Evolutionary conservation across 2,113 vertebrate species (phyloP).

Genomic region (Misgurnus mizolepis): DNA sequence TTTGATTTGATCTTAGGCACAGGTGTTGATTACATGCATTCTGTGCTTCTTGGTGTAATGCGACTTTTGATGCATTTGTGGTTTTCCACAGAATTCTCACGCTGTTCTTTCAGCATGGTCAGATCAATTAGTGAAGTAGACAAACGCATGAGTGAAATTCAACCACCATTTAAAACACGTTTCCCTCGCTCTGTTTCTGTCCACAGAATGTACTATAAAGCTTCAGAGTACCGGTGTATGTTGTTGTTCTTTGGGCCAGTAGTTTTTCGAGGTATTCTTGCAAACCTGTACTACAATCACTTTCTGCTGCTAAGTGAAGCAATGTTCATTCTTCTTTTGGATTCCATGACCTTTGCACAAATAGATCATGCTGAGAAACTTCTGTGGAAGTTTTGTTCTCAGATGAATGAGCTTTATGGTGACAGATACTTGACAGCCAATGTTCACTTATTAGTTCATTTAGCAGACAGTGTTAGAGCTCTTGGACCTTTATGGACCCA

Average conservation of each 20-base stretch:
- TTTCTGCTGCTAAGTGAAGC: constrained; percentile 39
- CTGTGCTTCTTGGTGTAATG: constrained; percentile 39
- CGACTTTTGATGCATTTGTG: constrained; percentile 17
- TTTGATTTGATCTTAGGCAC: constrained; percentile 21
- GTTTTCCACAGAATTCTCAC: constrained; percentile 39
- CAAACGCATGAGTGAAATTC: constrained; percentile 16
- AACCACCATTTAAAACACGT: not conserved
- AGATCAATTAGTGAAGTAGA: constrained; percentile 28
- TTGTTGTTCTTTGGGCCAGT: constrained; percentile 43
- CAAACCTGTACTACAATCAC: constrained; percentile 41
- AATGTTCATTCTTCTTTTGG: constrained; percentile 7
- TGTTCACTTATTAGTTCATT: not conserved
- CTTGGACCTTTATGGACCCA: constrained; percentile 32
- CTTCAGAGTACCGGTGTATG: constrained; percentile 25
- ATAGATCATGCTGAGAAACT: constrained; percentile 13
- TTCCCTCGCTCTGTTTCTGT: constrained; percentile 30
- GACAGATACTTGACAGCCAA: constrained; percentile 3
- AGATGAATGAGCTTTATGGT: constrained; percentile 4
- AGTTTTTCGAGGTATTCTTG: constrained; percentile 46
- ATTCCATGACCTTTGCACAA: not conserved
- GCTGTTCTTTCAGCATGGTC: constrained; percentile 26
- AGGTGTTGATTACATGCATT: not conserved
- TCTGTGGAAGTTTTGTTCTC: constrained; percentile 13
- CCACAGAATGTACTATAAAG: constrained; percentile 52
- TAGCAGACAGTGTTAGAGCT: constrained; percentile 20